Evolutionary conservation across 2,888 invertebrate species (phyloP).

Genomic region (Eristalis tenax): DNA sequence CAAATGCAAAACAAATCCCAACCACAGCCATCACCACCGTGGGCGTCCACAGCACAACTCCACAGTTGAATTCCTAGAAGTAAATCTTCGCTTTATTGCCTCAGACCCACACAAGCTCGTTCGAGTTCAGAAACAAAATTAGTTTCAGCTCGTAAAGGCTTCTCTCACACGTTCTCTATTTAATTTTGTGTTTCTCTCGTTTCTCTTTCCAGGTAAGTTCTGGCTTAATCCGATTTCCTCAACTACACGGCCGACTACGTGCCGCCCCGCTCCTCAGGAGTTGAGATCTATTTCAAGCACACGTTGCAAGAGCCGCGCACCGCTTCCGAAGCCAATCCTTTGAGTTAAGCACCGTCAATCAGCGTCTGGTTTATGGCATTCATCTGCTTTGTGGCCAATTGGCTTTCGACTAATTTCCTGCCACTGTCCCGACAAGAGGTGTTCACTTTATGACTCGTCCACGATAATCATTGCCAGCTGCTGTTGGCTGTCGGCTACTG

Average conservation of each 20-base stretch:
- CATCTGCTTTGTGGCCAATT: not conserved
- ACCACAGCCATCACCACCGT: not conserved
- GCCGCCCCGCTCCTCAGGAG: not conserved
- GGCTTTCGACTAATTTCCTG: not conserved
- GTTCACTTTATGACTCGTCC: not conserved
- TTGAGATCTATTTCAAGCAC: not conserved
- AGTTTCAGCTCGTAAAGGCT: not conserved
- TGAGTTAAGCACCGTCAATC: not conserved
- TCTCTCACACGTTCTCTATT: not conserved
- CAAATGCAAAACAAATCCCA: not conserved
- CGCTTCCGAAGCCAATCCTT: not conserved
- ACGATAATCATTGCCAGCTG: not conserved
- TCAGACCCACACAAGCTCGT: not conserved
- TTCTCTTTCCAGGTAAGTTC: not conserved
- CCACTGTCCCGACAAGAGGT: not conserved
- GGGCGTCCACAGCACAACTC: not conserved
- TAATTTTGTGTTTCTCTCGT: not conserved
- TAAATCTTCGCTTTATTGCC: not conserved
- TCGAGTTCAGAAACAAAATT: not conserved
- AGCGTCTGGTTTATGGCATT: not conserved
- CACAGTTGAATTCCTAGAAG: not conserved
- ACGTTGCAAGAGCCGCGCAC: too few species aligned
- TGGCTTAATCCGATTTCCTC: not conserved
- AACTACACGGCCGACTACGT: not conserved
- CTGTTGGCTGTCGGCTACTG: too few species aligned